phyloP scores from a whole-genome alignment of 2,113 vertebrate genomes.

The Ranitomeya imitator region DNA sequence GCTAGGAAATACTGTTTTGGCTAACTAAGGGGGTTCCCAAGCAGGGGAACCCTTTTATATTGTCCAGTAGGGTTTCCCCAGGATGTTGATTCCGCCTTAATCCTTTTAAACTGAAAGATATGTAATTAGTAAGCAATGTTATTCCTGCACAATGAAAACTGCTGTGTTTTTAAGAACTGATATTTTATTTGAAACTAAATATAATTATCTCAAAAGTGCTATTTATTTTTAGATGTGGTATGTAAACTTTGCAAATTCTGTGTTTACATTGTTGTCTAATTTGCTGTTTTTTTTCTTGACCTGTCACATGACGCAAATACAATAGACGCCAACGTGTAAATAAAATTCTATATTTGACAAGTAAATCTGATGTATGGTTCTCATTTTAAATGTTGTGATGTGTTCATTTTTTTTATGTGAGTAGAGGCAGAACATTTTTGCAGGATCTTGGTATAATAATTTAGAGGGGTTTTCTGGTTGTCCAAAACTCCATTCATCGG shows the following conservation, averaged over 20 bases:
- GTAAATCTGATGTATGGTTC: neutral
- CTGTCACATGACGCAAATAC: neutral
- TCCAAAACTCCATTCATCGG: too few relatives aligned
- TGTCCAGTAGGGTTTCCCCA: too few relatives aligned
- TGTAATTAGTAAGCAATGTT: neutral
- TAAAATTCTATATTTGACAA: constrained; percentile 10
- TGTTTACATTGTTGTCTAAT: neutral
- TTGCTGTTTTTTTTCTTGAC: neutral
- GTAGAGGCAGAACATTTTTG: neutral
- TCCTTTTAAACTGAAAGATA: neutral
- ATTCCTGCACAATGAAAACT: neutral
- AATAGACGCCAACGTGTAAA: neutral
- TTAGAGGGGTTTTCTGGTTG: too few relatives aligned
- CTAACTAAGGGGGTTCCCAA: too few relatives aligned
- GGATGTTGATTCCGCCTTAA: neutral
- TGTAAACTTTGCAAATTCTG: neutral
- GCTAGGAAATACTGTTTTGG: too few relatives aligned
- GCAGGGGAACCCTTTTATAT: too few relatives aligned
- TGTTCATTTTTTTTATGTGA: neutral
- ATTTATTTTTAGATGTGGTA: neutral
- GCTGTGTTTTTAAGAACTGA: neutral
- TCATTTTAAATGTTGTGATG: neutral
- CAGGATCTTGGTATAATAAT: too few relatives aligned
- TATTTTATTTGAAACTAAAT: neutral
- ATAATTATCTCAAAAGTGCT: neutral